Percentiles rank a stretch among this genome's conserved stretches.
These are phyloP conservation scores for Buathra laborator DNA, from an alignment of 2,888 invertebrate genomes.

Conservation along the genomic window DNA sequence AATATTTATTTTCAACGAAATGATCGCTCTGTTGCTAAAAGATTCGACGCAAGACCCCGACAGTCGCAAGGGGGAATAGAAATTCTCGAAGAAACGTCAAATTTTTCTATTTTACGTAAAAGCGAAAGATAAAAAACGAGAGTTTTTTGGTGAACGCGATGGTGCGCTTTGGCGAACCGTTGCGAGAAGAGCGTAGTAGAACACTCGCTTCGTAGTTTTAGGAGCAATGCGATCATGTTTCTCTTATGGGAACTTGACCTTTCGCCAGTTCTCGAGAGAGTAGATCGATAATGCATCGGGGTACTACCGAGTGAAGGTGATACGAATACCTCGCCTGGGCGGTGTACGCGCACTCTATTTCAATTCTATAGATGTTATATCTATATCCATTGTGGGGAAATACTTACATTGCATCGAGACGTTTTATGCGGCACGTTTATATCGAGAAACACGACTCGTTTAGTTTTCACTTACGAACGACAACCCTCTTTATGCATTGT, in stretches of 20 bases:
- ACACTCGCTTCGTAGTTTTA: slow-evolving; percentile 56
- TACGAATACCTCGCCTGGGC: slow-evolving; percentile 64
- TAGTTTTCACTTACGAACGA: neutral
- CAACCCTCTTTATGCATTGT: neutral
- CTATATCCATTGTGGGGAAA: slow-evolving; percentile 21
- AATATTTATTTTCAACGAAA: neutral
- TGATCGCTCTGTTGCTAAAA: too few relatives aligned
- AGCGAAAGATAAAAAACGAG: slow-evolving; percentile 2
- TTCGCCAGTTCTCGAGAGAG: slow-evolving; percentile 67
- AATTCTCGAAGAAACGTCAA: neutral
- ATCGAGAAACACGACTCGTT: neutral
- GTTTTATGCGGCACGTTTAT: neutral
- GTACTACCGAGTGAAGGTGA: slow-evolving; percentile 66
- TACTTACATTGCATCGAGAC: neutral
- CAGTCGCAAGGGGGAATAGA: neutral
- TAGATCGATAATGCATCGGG: slow-evolving; percentile 64
- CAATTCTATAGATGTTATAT: slow-evolving; percentile 22
- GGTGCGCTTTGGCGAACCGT: neutral
- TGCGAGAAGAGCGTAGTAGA: slow-evolving; percentile 7
- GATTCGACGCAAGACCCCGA: too few relatives aligned
- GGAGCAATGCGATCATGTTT: slow-evolving; percentile 68
- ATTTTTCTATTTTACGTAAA: slow-evolving; percentile 27
- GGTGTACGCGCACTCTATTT: slow-evolving; percentile 54
- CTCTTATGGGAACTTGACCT: slow-evolving; percentile 73
- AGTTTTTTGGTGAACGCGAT: too few relatives aligned